Conservation (phyloP, 2,797 vertebrate species). For the Kryptopterus vitreolus region DNA sequence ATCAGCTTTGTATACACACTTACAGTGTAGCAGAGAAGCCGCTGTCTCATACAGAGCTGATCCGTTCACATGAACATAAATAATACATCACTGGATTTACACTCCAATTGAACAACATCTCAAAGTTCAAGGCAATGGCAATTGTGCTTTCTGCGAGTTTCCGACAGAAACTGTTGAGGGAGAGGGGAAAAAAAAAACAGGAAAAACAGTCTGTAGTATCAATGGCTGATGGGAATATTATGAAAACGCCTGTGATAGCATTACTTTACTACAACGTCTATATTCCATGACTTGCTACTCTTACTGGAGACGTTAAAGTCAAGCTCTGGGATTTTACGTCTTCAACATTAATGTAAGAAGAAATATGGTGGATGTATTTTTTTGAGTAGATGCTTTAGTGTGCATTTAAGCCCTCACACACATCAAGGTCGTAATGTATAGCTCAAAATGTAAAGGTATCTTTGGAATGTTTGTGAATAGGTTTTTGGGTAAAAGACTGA, state of each 20-base stretch:
- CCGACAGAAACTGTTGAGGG: not conserved
- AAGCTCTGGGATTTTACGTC: not conserved
- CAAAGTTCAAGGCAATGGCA: not conserved
- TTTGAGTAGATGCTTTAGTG: too few relatives aligned
- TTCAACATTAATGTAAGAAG: not conserved
- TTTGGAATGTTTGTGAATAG: not conserved
- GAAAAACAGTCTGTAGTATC: not conserved
- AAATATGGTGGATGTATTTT: not conserved
- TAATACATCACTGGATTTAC: not conserved
- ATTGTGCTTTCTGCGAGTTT: not conserved
- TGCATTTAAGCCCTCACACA: not conserved
- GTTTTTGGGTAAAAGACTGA: not conserved
- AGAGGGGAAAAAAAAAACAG: not conserved
- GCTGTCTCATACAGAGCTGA: not conserved
- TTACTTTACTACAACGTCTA: not conserved
- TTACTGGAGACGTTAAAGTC: not conserved
- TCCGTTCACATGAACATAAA: not conserved
- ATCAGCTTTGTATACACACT: too few relatives aligned
- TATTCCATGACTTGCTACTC: not conserved
- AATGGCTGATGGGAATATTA: not conserved
- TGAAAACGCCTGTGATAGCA: not conserved
- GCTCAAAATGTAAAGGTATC: not conserved
- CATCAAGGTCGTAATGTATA: not conserved
- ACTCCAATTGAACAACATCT: not conserved
- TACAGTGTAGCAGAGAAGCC: not conserved